phyloP scores from a whole-genome alignment of 2,797 vertebrate genomes.

The Ctenopoma multispine region DNA sequence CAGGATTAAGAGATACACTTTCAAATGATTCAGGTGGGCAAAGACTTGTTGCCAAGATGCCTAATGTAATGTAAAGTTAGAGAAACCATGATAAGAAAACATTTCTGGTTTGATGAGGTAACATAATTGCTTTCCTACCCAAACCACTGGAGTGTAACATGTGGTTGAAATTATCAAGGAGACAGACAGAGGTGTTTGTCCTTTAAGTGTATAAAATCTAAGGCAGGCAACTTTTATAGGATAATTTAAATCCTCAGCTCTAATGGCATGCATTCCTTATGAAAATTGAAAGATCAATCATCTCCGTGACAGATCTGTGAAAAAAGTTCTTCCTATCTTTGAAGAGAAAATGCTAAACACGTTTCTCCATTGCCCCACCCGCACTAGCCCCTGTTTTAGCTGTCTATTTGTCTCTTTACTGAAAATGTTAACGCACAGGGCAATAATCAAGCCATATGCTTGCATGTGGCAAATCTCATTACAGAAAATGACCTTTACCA shows the following conservation, averaged over 20 bases:
- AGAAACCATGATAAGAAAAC: conserved; percentile 81
- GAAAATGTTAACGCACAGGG: conserved; percentile 81
- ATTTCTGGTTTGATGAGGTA: conserved; percentile 84
- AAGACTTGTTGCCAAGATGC: conserved; percentile 58
- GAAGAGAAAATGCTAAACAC: conserved; percentile 72
- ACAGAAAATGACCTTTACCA: conserved; percentile 84
- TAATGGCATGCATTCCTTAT: conserved; percentile 78
- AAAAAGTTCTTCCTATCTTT: conserved; percentile 67
- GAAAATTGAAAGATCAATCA: conserved; percentile 84
- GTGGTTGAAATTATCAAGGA: conserved; percentile 83
- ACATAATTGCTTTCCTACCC: conserved; percentile 82
- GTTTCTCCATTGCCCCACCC: conserved; percentile 40
- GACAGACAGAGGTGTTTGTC: conserved; percentile 85
- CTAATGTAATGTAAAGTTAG: conserved; percentile 59
- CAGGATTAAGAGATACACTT: conserved; percentile 44
- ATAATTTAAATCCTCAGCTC: conserved; percentile 81
- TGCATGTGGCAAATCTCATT: conserved; percentile 83
- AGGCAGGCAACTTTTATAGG: conserved; percentile 81
- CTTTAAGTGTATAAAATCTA: conserved; percentile 80
- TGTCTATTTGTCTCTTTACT: conserved; percentile 79
- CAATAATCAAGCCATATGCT: conserved; percentile 84
- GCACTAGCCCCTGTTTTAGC: conserved; percentile 53
- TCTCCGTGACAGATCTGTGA: conserved; percentile 72
- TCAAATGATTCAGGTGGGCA: conserved; percentile 61
- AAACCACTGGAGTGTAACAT: conserved; percentile 83